Base-by-base conservation (phyloP, 2,888 invertebrate genomes). In the Pammene fasciana region DNA sequence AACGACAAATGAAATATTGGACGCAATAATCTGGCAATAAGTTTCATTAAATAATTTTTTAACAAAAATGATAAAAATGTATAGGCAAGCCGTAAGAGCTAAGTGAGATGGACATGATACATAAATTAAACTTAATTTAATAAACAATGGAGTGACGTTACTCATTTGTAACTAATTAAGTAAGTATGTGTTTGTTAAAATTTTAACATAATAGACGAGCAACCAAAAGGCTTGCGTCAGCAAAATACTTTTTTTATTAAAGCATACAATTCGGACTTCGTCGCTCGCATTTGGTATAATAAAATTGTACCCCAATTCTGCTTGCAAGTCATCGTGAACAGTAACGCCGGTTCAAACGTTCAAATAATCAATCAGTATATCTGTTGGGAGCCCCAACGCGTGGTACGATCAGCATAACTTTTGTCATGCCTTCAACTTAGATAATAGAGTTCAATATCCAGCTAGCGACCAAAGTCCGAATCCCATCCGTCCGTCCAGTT, bases 81-180 rank as follows among this genome's bases (percentile, higher is more conserved):
- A 45, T 36, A 46, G 18, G 52, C 18, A 54, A 10, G 45, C 67
- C 67, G 60, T 43, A n/a, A 34, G 50, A 68, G 57, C 57, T 57
- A 55, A 57, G 68, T 68, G 64, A 57, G 52, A 65, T 65, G 68
- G 68, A 68, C 36, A 68, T 34, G 45, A 62, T 64, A 43, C 2
- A 41, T 3, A 48, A 56, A 62, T 9, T 6, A 56, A 68, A 64
- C 13, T 16, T 26, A 68, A 57, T 50, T 16, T 26, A 68, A 57
- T 50, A 43, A 46, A 45, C 54, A 60, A 26, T 16, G 41, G n/a
- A 43, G 56, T 45, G 0, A n/a, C n/a, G n/a, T n/a, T n/a, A 16
- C 10, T 16, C 10, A 52, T 26, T 34, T n/a, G n/a, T 9, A 5
- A n/a, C n/a, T 4, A 46, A 43, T 8, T 18, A 11, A 18, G 7